Evolutionary conservation across 2,888 invertebrate species (phyloP).

Genomic region (Anagyrus pseudococci): DNA sequence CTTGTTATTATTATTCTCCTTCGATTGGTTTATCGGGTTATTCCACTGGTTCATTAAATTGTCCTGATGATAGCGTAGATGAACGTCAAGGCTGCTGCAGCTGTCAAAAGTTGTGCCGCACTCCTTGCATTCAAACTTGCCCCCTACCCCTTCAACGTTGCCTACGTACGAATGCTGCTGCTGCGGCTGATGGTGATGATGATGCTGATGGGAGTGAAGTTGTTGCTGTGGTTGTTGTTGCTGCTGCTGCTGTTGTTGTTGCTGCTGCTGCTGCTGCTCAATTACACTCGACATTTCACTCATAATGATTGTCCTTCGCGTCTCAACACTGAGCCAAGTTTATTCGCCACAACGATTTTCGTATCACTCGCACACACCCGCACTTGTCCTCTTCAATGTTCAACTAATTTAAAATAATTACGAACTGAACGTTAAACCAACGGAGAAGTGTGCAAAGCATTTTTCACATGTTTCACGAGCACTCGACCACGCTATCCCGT

Average conservation of each 20-base stretch:
- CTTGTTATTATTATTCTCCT: constrained; percentile 70
- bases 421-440: too few species aligned
- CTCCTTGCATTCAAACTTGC: constrained; percentile 76
- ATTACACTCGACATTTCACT: constrained; percentile 58
- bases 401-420: too few species aligned
- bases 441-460: too few species aligned
- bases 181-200: constrained; percentile 57
- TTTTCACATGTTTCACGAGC: too few species aligned
- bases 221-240: too few species aligned
- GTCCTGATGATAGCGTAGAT: constrained; percentile 81
- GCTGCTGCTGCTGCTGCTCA: constrained; percentile 52
- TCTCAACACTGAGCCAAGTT: not conserved
- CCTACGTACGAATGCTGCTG: constrained; percentile 36
- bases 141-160: constrained; percentile 51
- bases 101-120: constrained; percentile 80
- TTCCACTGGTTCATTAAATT: constrained; percentile 79
- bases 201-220: constrained; percentile 64
- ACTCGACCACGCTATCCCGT: not conserved
- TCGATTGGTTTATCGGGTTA: constrained; percentile 66
- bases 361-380: constrained; percentile 21
- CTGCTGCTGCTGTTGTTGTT: constrained; percentile 53
- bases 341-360: not conserved
- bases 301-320: too few species aligned
- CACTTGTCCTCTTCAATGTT: not conserved
- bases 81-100: constrained; percentile 78